Base-by-base conservation (phyloP, 53 echinoderm and acorn worm genomes). In the Temnopleurus reevesii region DNA sequence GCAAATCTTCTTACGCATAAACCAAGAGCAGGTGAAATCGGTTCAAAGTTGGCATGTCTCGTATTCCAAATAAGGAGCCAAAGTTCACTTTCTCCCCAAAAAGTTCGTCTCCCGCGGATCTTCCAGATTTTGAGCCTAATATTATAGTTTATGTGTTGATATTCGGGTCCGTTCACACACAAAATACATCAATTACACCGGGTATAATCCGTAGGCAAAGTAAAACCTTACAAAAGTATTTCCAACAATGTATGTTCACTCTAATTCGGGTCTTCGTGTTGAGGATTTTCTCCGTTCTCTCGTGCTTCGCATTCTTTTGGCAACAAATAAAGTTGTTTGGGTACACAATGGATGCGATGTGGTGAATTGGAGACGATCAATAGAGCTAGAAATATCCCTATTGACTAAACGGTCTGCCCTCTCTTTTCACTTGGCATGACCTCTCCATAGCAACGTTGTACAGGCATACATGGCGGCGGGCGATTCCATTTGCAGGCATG, bases 361-460 rank as follows among this genome's bases (percentile, higher is more conserved):
- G 8, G 47, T 80, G 80, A 80, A 80, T 55, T 18, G 21, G 35
- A 4, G 3, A 5, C 24, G 83, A 83, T 83, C 83, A 83, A 83
- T 83, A 83, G 57, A 30, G 23, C 83, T 35, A 47, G 46, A 51
- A 80, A 49, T 79, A 79, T 49, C 79, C 47, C 79, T 36, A 83
- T 83, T 53, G 35, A 83, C 47, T 47, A 55, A 55, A 56, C 35
- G 35, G 15, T 83, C 83, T 83, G 55, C 83, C 83, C 83, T 55
- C 53, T 53, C 36, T 55, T 83, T 55, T 53, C 57, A 83, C 27
- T 7, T 36, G 54, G 55, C 83, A 8, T 83, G 79, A 79, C 79
- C 83, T 83, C 83, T 83, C 83, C 83, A 83, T 83, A 55, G 83
- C 83, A 83, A 83, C 83, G 83, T 34, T 83, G 35, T 55, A 10